A percentile compares a stretch with the other conserved stretches of the same genome.
phyloP scores from a whole-genome alignment of 1,140 invertebrate genomes.

The Gonatopus flavifemur region DNA sequence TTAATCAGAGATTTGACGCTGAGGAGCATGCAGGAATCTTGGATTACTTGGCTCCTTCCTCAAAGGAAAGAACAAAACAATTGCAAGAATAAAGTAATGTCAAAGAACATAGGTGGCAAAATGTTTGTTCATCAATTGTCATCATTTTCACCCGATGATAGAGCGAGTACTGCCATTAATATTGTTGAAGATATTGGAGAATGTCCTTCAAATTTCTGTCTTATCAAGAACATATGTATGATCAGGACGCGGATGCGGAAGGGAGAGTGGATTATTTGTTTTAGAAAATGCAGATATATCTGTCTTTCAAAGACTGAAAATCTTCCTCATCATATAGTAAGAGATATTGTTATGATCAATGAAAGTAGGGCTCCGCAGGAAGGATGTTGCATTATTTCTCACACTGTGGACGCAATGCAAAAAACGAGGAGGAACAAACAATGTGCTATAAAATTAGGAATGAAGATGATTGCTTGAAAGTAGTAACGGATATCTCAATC shows the following conservation, averaged over 20 bases:
- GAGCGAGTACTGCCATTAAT: conserved; percentile 77
- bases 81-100: conserved; percentile 44
- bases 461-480: conserved; percentile 66
- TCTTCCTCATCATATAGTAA: conserved; percentile 67
- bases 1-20: no score
- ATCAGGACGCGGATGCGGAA: conserved; percentile 87
- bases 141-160: conserved; percentile 70
- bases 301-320: conserved; percentile 87
- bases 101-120: conserved; percentile 44
- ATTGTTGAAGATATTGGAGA: conserved; percentile 75
- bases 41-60: no score
- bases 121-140: conserved; percentile 52
- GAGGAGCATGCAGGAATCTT: no score
- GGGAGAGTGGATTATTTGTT: conserved; percentile 78
- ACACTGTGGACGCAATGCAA: conserved; percentile 76
- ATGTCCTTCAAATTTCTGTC: conserved; percentile 80
- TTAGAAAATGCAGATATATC: conserved; percentile 80
- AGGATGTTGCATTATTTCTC: conserved; percentile 76
- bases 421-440: conserved; percentile 82
- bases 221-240: conserved; percentile 74
- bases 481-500: conserved; percentile 85
- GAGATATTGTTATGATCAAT: conserved; percentile 72
- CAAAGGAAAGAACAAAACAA: no score
- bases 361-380: conserved; percentile 79
- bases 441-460: conserved; percentile 73